Base-by-base conservation (phyloP, 1,140 invertebrate genomes). In the Apis laboriosa region DNA sequence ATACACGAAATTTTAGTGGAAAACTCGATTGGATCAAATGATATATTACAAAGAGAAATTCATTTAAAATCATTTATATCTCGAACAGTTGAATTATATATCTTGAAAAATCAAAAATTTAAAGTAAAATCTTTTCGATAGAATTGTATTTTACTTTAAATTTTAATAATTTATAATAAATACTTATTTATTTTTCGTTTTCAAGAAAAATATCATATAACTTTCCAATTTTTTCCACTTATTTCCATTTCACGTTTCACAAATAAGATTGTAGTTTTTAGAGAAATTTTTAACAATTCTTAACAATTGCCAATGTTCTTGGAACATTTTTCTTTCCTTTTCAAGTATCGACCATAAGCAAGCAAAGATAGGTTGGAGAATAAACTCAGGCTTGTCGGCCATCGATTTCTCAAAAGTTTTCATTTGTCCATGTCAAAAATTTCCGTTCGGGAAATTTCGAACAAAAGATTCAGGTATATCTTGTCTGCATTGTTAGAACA, bases 381-480 rank as follows among this genome's bases (percentile, higher is more conserved):
- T 43, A 15, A 34, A 56, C 34, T 58, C 9, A 19, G 58, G 43
- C 5, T 17, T 13, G 17, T 4, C 19, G 19, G 17, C 34, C 8
- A 1, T 58, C 24, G 56, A 28, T 76, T 60, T 81, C 49, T 17
- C 43, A 19, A 34, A 61, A n/a, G 17, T 76, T 76, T 75, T 72
- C 76, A 24, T 67, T 24, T 60, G 43, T 64, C 58, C 2, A n/a
- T 11, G 49, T 73, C 77, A 72, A 53, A 76, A 61, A 78, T 71
- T 68, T 63, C 63, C 43, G 34, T 21, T 73, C 55, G 86, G 82
- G 77, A 87, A 84, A 84, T 87, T 17, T 24, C n/a, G 68, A 24
- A 86, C 77, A 87, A 90, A 89, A 89, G 87, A 77, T 80, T 79
- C 89, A 90, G 86, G 84, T 91, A 88, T 87, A 78, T 58, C n/a